Evolutionary conservation across 2,113 vertebrate genomes (phyloP), one percentile per base, ranked within the genome.

Genomic region (Nothoprocta perdicaria): DNA sequence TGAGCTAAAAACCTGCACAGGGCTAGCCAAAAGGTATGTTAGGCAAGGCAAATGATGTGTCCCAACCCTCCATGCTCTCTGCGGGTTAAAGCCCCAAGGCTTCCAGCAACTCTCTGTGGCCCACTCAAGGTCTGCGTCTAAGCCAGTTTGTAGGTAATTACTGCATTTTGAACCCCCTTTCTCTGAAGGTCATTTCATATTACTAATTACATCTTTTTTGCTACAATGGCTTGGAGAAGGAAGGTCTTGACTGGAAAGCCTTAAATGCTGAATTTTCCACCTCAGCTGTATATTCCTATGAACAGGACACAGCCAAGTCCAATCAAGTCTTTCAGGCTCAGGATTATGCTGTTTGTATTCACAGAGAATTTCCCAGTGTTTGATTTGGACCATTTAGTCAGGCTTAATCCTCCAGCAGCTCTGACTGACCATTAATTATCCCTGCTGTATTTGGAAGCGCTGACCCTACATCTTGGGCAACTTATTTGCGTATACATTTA

Each of bases 101-200:
- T n/a, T 29, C 0, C 0, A 53, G 35, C 14, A 22, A 6, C 40
- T 53, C 21, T 17, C 21, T 31, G 10, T 55, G 5, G 1, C 31
- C 61, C 43, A 14, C 12, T 6, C 0, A 9, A 55, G 26, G 27
- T 55, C 53, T 55, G 14, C 29, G 27, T 55, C 52, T 27, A 27
- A 53, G 24, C 26, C 60, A 29, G 35, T 33, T 40, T 22, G 29
- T 26, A 10, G 12, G 24, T 24, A 46, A 4, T 14, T 4, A 13
- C 1, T 2, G 6, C 27, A 9, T 12, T 48, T 33, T 29, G 38
- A 75, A 14, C 26, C 19, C 40, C 48, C 40, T 21, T 40, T 38
- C 33, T 14, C 43, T 24, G 43, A 6, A 26, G 27, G 3, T 63
- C 46, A 9, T 21, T 53, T 65, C 15, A 7, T 9, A 5, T 17